phyloP scores from a whole-genome alignment of 2,888 invertebrate genomes.

The Phania funesta region DNA sequence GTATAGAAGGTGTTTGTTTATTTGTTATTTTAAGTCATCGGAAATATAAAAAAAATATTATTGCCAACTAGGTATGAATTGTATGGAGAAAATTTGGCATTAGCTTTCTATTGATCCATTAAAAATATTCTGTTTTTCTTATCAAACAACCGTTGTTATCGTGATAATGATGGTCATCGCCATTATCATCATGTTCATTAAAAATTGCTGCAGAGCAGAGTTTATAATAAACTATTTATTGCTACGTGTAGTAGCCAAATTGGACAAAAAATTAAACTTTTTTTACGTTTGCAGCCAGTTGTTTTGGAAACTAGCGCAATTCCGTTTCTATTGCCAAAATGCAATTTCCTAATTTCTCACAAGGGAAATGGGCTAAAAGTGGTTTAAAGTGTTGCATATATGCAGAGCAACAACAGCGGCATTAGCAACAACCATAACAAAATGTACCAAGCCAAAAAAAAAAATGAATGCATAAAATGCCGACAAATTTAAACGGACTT shows the following conservation, averaged over 20 bases:
- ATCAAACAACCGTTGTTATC: background rate
- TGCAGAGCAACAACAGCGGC: conserved; percentile 10
- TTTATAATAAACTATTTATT: conserved; percentile 28
- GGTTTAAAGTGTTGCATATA: conserved; percentile 62
- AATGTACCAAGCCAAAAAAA: background rate
- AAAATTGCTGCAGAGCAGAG: conserved; percentile 2
- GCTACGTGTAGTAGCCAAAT: conserved; percentile 42
- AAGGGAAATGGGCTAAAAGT: conserved; percentile 76
- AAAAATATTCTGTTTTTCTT: background rate
- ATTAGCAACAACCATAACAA: background rate
- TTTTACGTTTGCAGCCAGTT: background rate
- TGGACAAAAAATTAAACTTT: conserved; percentile 10
- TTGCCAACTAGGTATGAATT: conserved; percentile 54
- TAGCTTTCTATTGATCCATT: conserved; percentile 12
- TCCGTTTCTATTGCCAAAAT: conserved; percentile 70
- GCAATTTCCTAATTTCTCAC: conserved; percentile 78
- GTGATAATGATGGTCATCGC: background rate
- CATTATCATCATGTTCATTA: conserved; percentile 4
- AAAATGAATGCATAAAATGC: conserved; percentile 3
- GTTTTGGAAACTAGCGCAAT: conserved; percentile 50
- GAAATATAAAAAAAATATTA: conserved; percentile 51
- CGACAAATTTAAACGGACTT: conserved; percentile 53
- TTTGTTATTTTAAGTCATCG: conserved; percentile 18
- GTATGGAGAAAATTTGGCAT: conserved; percentile 26
- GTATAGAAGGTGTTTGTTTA: background rate